These are phyloP conservation scores for Neomonachus schauinslandi DNA, from an alignment of 2,113 vertebrate species.

Conservation along the genomic window DNA sequence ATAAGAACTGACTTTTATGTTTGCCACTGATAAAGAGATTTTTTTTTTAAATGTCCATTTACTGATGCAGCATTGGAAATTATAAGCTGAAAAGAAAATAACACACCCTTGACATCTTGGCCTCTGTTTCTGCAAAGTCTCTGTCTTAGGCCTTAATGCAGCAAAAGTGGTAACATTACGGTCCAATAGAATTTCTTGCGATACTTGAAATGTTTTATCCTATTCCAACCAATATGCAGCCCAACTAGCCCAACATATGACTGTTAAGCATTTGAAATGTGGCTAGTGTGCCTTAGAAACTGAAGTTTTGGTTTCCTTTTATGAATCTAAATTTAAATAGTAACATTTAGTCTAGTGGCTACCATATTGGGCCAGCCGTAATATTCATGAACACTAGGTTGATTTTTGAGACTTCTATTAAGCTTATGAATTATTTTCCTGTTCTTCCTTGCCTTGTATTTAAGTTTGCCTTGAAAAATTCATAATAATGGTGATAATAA, in stretches of 20 bases:
- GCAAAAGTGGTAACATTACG: background rate
- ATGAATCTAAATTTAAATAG: constrained; percentile 3
- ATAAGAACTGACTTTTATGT: constrained; percentile 54
- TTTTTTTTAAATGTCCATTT: background rate
- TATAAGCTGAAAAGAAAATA: background rate
- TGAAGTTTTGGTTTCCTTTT: background rate
- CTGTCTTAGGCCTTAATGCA: background rate
- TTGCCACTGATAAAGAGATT: constrained; percentile 39
- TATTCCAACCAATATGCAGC: too few relatives aligned
- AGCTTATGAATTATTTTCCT: background rate
- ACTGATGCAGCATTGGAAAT: background rate
- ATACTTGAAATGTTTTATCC: background rate
- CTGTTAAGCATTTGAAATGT: background rate
- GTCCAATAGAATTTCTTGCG: background rate
- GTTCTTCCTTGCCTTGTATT: background rate
- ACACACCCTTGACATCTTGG: background rate
- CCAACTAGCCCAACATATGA: background rate
- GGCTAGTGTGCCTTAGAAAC: background rate
- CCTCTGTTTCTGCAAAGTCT: background rate
- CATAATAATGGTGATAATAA: background rate
- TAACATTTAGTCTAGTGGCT: background rate
- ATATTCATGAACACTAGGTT: background rate
- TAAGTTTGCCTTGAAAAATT: constrained; percentile 36
- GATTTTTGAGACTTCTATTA: background rate
- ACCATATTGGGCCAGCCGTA: background rate